Evolutionary conservation across 2,113 vertebrate species (phyloP), one percentile per base, ranked within the genome.

Genomic region (Ardeotis arabs): DNA sequence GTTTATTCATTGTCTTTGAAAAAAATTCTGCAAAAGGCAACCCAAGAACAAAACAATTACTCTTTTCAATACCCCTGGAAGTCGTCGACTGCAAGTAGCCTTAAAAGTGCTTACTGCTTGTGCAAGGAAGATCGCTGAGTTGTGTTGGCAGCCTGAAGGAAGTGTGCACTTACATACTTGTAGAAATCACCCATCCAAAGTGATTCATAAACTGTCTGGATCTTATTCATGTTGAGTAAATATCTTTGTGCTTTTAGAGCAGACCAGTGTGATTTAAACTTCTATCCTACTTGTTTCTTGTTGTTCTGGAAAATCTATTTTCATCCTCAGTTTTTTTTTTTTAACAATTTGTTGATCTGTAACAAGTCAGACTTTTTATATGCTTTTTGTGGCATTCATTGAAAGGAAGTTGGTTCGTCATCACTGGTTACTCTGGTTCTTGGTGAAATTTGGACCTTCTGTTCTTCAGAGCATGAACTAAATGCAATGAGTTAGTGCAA

Each of bases 111-210:
- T 41, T 14, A 2, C 17, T 68, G 25, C 28, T 33, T 44, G 15
- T 27, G 63, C 33, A 1, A 14, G 63, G 22, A 29, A 28, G 22
- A 5, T 23, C 31, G n/a, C 35, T 60, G 25, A 13, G 49, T 39
- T 0, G 0, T 33, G 12, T 17, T 67, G 52, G 28, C 31, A 55
- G 16, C n/a, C 1, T 1, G 28, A 31, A 28, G 13, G 12, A 29
- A 17, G 9, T 0, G 4, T 19, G 12, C 5, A 4, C 14, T 33
- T 25, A 12, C 0, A 4, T 7, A 9, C 12, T 7, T 50, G 3
- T 7, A 75, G 47, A 60, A 66, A 10, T 31, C 7, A 10, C 24
- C 31, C 21, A 13, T 37, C 18, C 28, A 56, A 53, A 12, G 13
- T 24, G 3, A 31, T 64, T 2, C 25, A 22, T 33, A 17, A 58